Conservation (phyloP, 2,797 vertebrate species). For the Coregonus ussuriensis region DNA sequence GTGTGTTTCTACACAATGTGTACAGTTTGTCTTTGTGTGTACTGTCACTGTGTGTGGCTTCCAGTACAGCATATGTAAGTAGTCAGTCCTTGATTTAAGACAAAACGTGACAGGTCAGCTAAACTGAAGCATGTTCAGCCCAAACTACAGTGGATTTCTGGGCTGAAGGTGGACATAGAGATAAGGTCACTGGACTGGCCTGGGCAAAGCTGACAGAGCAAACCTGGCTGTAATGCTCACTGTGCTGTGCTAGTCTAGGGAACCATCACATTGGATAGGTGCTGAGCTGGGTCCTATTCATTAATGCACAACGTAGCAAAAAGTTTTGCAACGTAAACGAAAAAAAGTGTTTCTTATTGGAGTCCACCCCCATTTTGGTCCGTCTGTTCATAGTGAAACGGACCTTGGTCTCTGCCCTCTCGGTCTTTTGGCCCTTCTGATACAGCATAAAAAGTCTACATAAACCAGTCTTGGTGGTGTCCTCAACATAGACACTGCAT, state of each 20-base stretch:
- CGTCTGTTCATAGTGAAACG: too few relatives aligned
- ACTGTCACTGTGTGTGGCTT: background rate
- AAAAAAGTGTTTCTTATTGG: too few relatives aligned
- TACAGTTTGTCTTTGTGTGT: slow-evolving; percentile 18
- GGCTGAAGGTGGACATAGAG: background rate
- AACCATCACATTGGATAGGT: background rate
- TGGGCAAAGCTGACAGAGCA: background rate
- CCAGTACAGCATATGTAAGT: background rate
- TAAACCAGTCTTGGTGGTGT: too few relatives aligned
- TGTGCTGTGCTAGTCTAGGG: background rate
- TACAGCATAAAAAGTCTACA: too few relatives aligned
- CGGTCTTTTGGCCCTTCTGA: too few relatives aligned
- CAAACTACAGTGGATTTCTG: background rate
- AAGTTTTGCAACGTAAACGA: too few relatives aligned
- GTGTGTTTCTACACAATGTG: background rate
- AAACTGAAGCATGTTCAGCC: background rate
- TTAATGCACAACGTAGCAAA: background rate
- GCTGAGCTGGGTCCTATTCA: background rate
- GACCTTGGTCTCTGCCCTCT: too few relatives aligned
- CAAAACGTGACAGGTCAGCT: background rate
- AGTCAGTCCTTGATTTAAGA: background rate
- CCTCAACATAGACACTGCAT: too few relatives aligned
- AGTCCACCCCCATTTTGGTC: too few relatives aligned
- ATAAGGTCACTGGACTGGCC: background rate
- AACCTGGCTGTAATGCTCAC: background rate